A percentile compares a stretch with the other conserved stretches of the same genome.
These are phyloP conservation scores for Oncorhynchus keta DNA, from an alignment of 2,113 vertebrate species.

Conservation along the genomic window DNA sequence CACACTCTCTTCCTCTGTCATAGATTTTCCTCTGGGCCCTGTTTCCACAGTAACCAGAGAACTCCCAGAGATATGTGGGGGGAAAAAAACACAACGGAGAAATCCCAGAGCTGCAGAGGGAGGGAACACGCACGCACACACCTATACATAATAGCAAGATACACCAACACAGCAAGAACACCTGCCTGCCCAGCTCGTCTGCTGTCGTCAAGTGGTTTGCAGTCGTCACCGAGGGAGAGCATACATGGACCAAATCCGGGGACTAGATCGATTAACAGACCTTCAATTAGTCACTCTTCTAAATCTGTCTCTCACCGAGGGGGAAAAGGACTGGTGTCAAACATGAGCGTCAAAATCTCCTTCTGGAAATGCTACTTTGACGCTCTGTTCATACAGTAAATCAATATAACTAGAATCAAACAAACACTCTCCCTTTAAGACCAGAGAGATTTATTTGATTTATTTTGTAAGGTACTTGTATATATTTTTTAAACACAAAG, in stretches of 20 bases:
- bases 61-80: conserved; percentile 32
- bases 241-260: not conserved
- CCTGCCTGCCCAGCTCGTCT: not conserved
- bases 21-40: conserved; percentile 31
- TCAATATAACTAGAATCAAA: too few relatives aligned
- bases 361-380: too few relatives aligned
- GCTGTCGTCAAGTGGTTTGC: not conserved
- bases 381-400: too few relatives aligned
- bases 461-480: too few relatives aligned
- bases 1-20: not conserved
- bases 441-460: too few relatives aligned
- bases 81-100: conserved; percentile 30
- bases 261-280: conserved; percentile 27
- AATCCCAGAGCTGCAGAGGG: conserved; percentile 2
- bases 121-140: conserved; percentile 16
- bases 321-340: not conserved
- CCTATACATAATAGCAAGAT: not conserved
- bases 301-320: conserved; percentile 10
- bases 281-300: conserved; percentile 29
- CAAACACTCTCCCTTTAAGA: too few relatives aligned
- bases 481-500: too few relatives aligned
- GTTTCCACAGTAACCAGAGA: conserved; percentile 52
- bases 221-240: too few relatives aligned
- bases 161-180: not conserved
- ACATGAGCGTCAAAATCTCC: not conserved